Conservation (phyloP, 2,797 vertebrate species). For the Semotilus atromaculatus region DNA sequence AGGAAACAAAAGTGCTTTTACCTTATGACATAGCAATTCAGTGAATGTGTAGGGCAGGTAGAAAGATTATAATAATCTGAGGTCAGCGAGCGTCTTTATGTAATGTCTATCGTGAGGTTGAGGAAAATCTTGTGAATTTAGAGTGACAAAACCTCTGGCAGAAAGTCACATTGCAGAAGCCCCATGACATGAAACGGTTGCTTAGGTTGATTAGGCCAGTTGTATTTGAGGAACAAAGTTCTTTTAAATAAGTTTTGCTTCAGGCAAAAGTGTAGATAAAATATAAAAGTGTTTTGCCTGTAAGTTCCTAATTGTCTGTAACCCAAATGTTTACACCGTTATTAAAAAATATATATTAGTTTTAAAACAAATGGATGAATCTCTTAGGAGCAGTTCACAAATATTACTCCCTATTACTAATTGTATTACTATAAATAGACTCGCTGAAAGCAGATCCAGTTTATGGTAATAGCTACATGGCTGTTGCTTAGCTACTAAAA, state of each 20-base stretch:
- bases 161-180: conserved; percentile 54
- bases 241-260: neutral
- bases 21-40: neutral
- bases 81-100: neutral
- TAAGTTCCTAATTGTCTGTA: neutral
- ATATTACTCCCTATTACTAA: too few relatives aligned
- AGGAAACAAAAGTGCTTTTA: neutral
- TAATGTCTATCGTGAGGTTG: neutral
- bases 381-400: neutral
- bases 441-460: neutral
- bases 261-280: neutral
- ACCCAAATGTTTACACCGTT: neutral
- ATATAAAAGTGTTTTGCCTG: neutral
- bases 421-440: neutral
- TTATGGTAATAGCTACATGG: neutral
- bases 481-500: neutral
- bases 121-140: neutral
- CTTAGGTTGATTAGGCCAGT: neutral
- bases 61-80: neutral
- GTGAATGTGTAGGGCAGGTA: neutral
- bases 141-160: neutral
- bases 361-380: neutral
- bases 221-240: neutral
- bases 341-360: neutral
- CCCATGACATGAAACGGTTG: conserved; percentile 35